A percentile compares a stretch with the other conserved stretches of the same genome.
Conservation (phyloP, 2,113 vertebrate genomes). For the Campylomormyrus numenius region DNA sequence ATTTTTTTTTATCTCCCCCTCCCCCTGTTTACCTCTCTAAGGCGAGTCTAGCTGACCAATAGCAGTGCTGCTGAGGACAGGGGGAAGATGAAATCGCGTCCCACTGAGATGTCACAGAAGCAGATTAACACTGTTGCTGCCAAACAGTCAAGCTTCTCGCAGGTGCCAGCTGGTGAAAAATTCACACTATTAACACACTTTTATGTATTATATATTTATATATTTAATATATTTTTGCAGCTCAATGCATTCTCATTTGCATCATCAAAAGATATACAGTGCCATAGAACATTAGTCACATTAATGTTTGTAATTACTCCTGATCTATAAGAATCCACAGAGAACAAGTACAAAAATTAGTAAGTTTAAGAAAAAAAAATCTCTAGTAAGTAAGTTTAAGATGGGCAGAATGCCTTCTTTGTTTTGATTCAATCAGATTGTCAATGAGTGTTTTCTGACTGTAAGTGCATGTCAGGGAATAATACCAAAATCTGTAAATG, state of each 20-base stretch:
- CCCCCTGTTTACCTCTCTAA: neutral
- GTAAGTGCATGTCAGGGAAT: neutral
- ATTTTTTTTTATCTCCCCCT: neutral
- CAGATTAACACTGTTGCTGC: neutral
- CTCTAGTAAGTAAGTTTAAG: neutral
- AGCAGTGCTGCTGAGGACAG: slow-evolving; percentile 2
- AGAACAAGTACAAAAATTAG: neutral
- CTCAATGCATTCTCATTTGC: neutral
- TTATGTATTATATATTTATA: neutral
- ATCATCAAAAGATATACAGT: neutral
- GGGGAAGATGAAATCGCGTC: neutral
- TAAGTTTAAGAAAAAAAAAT: neutral
- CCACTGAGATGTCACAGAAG: neutral
- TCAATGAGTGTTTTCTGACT: neutral
- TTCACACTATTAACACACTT: neutral
- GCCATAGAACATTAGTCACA: neutral
- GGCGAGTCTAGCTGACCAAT: neutral
- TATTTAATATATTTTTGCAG: neutral
- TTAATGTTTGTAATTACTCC: neutral
- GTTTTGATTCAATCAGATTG: neutral
- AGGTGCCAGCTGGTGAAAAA: neutral
- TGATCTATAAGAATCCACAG: neutral
- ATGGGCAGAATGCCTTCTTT: neutral
- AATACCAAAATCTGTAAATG: neutral
- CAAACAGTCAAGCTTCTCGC: neutral